Evolutionary conservation across 1,140 invertebrate genomes (phyloP).

Genomic region (Drosophila neocordata): DNA sequence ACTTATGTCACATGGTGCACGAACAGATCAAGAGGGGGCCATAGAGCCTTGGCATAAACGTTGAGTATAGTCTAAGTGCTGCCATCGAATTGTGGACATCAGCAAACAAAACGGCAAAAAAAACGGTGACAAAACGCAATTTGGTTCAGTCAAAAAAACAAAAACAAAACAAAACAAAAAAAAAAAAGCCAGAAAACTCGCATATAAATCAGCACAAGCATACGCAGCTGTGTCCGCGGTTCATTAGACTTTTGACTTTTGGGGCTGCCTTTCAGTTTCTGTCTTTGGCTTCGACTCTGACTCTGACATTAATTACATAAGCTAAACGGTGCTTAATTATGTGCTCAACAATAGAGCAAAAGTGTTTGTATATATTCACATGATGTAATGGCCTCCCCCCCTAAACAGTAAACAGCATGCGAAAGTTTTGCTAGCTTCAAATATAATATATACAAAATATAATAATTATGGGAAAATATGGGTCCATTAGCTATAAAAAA

Average conservation of each 20-base stretch:
- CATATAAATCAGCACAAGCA: slow-evolving; percentile 69
- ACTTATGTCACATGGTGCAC: slow-evolving; percentile 72
- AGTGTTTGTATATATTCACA: slow-evolving; percentile 55
- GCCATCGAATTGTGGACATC: slow-evolving; percentile 63
- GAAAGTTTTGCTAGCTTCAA: slow-evolving; percentile 57
- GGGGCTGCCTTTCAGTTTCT: slow-evolving; percentile 46
- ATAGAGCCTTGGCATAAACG: slow-evolving; percentile 53
- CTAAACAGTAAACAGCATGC: slow-evolving; percentile 36
- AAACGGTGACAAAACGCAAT: slow-evolving; percentile 74
- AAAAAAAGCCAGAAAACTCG: slow-evolving; percentile 43
- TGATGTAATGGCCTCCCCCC: slow-evolving; percentile 59
- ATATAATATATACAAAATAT: slow-evolving; percentile 8
- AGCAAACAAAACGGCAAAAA: slow-evolving; percentile 15
- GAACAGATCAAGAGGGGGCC: neutral
- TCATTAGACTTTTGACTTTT: slow-evolving; percentile 70
- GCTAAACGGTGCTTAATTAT: slow-evolving; percentile 78
- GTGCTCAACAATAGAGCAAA: slow-evolving; percentile 74
- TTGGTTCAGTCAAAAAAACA: slow-evolving; percentile 47
- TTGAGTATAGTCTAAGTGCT: slow-evolving; percentile 55
- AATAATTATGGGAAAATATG: neutral
- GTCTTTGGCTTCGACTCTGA: neutral
- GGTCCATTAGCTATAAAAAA: slow-evolving; percentile 1
- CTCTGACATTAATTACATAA: slow-evolving; percentile 74
- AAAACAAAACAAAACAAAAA: slow-evolving; percentile 21
- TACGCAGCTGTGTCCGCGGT: slow-evolving; percentile 58